Percentiles rank a stretch among this genome's conserved stretches.
Conservation (phyloP, 2,797 vertebrate genomes). For the Micrastur ruficollis region DNA sequence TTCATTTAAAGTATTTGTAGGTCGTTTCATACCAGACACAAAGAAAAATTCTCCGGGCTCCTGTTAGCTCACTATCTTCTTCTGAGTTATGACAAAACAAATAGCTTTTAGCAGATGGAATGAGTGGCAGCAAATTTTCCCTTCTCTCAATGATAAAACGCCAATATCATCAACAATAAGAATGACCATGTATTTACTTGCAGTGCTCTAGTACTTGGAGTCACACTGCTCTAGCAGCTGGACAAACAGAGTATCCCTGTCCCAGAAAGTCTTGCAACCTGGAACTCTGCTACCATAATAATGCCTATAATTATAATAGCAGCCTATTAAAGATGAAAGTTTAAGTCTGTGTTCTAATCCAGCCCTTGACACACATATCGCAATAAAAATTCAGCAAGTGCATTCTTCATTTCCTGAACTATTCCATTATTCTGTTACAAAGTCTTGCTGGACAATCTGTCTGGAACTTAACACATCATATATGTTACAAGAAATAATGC, state of each 20-base stretch:
- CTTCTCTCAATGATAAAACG: not conserved
- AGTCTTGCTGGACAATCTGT: not conserved
- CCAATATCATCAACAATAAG: not conserved
- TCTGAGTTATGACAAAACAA: not conserved
- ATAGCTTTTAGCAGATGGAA: not conserved
- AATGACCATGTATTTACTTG: not conserved
- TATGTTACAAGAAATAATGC: not conserved
- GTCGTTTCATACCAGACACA: not conserved
- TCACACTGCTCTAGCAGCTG: not conserved
- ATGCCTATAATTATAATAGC: not conserved
- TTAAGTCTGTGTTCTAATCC: not conserved
- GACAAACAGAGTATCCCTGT: not conserved
- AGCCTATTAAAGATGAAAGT: not conserved
- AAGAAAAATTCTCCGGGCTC: not conserved
- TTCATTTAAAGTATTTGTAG: not conserved
- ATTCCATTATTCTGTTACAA: not conserved
- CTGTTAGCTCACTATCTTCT: not conserved
- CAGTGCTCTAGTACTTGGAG: not conserved
- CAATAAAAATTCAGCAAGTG: not conserved
- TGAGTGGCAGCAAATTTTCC: not conserved
- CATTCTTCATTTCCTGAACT: not conserved
- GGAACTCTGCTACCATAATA: not conserved
- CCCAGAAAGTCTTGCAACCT: not conserved
- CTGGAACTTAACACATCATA: not conserved
- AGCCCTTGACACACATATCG: not conserved